These are phyloP conservation scores for Leptarthrus brevirostris DNA, from an alignment of 2,888 invertebrate genomes.

Conservation along the genomic window DNA sequence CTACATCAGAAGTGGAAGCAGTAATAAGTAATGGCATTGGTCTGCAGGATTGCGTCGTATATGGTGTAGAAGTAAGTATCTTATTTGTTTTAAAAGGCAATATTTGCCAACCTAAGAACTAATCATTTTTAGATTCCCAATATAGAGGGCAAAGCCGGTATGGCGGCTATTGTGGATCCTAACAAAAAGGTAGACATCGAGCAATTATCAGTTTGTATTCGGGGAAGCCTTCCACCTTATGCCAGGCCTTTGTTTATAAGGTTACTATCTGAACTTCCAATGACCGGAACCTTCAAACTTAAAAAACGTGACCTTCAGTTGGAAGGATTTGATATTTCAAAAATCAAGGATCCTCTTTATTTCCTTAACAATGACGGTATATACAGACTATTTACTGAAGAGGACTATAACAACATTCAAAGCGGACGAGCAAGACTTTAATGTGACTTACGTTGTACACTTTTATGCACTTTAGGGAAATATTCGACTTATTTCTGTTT, in stretches of 20 bases:
- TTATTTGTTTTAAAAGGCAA: background rate
- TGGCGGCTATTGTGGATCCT: constrained; percentile 88
- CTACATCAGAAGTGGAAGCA: constrained; percentile 94
- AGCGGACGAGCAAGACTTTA: constrained; percentile 70
- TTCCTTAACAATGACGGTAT: constrained; percentile 72
- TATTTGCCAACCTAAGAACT: no score
- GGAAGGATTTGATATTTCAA: constrained; percentile 83
- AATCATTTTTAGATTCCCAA: constrained; percentile 76
- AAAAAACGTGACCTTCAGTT: constrained; percentile 88
- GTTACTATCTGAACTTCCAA: constrained; percentile 79
- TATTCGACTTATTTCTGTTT: no score
- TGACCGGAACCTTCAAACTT: constrained; percentile 92
- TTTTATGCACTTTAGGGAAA: no score
- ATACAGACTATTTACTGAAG: constrained; percentile 68
- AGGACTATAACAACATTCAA: constrained; percentile 69
- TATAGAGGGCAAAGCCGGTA: constrained; percentile 90
- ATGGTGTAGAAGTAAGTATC: constrained; percentile 87
- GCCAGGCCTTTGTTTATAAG: constrained; percentile 91
- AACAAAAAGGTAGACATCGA: constrained; percentile 71
- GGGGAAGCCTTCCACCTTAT: constrained; percentile 81
- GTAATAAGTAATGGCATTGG: constrained; percentile 82
- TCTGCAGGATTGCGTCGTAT: constrained; percentile 85
- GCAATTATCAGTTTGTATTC: constrained; percentile 74
- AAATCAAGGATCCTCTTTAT: constrained; percentile 80
- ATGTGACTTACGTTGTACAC: no score